These are phyloP conservation scores for Atethmia centrago DNA, from an alignment of 2,888 invertebrate genomes.

Conservation along the genomic window DNA sequence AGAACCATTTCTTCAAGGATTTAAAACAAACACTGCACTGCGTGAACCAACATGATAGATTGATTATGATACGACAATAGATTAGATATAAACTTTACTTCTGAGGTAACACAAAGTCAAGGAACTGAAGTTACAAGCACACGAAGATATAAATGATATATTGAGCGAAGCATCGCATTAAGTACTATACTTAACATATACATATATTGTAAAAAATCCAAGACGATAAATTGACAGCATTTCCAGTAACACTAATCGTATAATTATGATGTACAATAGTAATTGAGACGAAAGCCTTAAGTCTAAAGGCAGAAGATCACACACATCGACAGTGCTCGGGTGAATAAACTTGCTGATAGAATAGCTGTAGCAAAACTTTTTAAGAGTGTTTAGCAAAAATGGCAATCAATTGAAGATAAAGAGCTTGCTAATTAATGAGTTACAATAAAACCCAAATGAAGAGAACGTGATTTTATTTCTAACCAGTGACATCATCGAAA, in stretches of 20 bases:
- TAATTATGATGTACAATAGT: slow-evolving; percentile 80
- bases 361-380: slow-evolving; percentile 9
- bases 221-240: slow-evolving; percentile 89
- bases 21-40: slow-evolving; percentile 4
- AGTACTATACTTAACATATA: slow-evolving; percentile 78
- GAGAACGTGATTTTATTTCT: neutral
- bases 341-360: slow-evolving; percentile 63
- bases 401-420: too few relatives aligned
- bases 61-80: slow-evolving; percentile 34
- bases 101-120: slow-evolving; percentile 64
- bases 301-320: slow-evolving; percentile 79
- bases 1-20: neutral
- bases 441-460: neutral
- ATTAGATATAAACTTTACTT: slow-evolving; percentile 33
- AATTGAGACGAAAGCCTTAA: slow-evolving; percentile 86
- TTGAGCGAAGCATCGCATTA: slow-evolving; percentile 81
- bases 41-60: slow-evolving; percentile 35
- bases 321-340: slow-evolving; percentile 68
- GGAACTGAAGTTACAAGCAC: slow-evolving; percentile 68
- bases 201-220: slow-evolving; percentile 79
- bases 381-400: too few relatives aligned
- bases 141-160: slow-evolving; percentile 66
- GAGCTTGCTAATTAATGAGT: neutral
- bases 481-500: slow-evolving; percentile 5
- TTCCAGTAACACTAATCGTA: slow-evolving; percentile 84